Evolutionary conservation across 2,888 invertebrate species (phyloP).

Genomic region (Drosophila mimetica): DNA sequence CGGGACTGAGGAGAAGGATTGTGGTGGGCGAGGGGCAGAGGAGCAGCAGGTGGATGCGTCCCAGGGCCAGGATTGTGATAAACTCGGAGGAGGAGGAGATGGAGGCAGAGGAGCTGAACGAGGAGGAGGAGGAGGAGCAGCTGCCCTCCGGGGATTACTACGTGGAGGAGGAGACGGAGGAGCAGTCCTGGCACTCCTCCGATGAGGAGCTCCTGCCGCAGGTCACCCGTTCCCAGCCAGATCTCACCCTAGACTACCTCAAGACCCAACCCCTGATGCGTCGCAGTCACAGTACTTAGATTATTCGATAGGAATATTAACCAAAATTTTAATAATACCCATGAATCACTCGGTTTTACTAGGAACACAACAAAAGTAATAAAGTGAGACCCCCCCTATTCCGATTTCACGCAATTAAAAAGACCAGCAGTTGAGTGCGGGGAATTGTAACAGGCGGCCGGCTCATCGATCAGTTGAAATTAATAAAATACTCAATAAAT

Average conservation of each 20-base stretch:
- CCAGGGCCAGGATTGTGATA: neutral
- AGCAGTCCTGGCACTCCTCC: neutral
- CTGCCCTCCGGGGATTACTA: neutral
- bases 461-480: slow-evolving; percentile 78
- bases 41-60: neutral
- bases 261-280: neutral
- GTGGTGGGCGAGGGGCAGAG: too few species aligned
- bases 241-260: neutral
- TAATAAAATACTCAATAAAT: slow-evolving; percentile 80
- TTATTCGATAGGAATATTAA: too few species aligned
- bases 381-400: neutral
- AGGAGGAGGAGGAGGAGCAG: neutral
- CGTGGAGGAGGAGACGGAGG: neutral
- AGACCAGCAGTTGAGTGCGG: slow-evolving; percentile 23
- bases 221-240: neutral
- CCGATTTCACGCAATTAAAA: slow-evolving; percentile 15
- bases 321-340: neutral
- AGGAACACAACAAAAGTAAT: too few species aligned
- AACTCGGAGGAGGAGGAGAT: neutral
- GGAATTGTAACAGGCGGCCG: slow-evolving; percentile 26
- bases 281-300: neutral
- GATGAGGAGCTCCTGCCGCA: neutral
- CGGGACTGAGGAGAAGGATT: neutral
- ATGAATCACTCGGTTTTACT: too few species aligned
- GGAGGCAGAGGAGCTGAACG: neutral